phyloP scores from a whole-genome alignment of 1,140 invertebrate species.

The Stegodyphus dumicola region DNA sequence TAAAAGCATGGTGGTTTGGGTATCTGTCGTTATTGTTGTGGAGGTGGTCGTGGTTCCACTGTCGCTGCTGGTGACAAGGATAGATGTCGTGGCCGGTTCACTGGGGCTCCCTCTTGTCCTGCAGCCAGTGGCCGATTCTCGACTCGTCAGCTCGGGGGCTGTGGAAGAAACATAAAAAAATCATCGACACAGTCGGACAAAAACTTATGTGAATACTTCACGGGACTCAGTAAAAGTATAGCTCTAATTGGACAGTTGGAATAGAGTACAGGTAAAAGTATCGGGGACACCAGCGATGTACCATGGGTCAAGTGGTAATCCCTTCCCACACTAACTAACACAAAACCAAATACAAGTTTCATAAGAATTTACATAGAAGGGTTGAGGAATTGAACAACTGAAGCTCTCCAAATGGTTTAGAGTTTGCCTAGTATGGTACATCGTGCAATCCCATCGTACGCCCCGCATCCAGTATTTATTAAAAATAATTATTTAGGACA shows the following conservation, averaged over 20 bases:
- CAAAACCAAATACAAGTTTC: no score
- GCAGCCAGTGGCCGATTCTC: constrained; percentile 56
- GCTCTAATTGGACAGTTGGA: background rate
- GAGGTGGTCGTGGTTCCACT: constrained; percentile 39
- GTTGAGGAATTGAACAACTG: no score
- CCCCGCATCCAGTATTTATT: no score
- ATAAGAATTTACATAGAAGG: no score
- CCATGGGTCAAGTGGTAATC: no score
- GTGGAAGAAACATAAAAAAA: background rate
- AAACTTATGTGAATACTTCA: background rate
- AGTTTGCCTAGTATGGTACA: no score
- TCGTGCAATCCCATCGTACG: no score
- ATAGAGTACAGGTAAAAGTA: no score
- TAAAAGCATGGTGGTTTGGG: constrained; percentile 47
- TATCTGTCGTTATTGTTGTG: background rate
- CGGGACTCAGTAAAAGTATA: background rate
- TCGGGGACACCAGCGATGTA: no score
- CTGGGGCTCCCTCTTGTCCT: constrained; percentile 51
- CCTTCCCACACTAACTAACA: no score
- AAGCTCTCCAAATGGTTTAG: no score
- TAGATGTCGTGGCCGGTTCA: constrained; percentile 34
- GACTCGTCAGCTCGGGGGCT: constrained; percentile 60
- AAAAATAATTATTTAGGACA: no score
- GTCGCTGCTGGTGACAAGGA: constrained; percentile 55
- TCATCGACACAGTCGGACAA: background rate